phyloP scores from a whole-genome alignment of 2,113 vertebrate species.

The Strix aluco region DNA sequence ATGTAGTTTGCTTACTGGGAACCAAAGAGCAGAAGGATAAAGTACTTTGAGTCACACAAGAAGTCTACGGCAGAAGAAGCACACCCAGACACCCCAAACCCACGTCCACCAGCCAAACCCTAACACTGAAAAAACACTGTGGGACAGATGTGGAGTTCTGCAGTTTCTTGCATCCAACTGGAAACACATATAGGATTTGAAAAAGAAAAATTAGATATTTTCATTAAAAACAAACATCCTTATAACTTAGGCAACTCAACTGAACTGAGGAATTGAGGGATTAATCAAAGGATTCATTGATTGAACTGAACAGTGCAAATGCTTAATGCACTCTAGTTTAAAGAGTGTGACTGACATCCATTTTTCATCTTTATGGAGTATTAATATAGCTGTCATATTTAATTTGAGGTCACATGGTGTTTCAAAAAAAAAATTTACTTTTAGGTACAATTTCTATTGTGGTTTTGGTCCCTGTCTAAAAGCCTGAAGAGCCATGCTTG shows the following conservation, averaged over 20 bases:
- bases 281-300: background rate
- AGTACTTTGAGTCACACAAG: background rate
- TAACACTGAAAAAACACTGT: background rate
- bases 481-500: background rate
- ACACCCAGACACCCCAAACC: accelerated
- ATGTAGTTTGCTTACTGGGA: background rate
- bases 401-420: background rate
- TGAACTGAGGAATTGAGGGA: background rate
- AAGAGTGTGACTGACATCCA: background rate
- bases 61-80: background rate
- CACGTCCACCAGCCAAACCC: background rate
- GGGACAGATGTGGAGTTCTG: background rate
- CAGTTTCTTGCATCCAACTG: accelerated
- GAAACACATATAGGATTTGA: background rate
- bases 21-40: background rate
- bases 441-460: background rate
- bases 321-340: background rate
- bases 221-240: background rate
- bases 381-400: background rate
- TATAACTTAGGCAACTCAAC: background rate
- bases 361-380: background rate
- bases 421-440: background rate
- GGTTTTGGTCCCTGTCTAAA: background rate
- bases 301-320: background rate
- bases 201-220: background rate